Evolutionary conservation across 2,888 invertebrate genomes (phyloP).

Genomic region (Caenorhabditis uteleia): DNA sequence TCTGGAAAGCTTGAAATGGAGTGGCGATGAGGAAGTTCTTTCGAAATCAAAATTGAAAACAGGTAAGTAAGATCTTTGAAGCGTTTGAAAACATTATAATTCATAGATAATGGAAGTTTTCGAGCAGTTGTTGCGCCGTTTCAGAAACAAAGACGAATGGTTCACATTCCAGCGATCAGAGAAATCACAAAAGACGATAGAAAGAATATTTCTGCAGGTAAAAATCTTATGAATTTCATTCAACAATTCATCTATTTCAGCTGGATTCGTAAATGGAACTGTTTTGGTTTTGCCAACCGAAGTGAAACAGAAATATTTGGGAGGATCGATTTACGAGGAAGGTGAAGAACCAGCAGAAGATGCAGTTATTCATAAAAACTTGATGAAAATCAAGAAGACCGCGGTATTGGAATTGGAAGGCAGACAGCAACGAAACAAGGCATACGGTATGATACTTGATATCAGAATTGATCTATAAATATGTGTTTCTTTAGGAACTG

Average conservation of each 20-base stretch:
- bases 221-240: slow-evolving; percentile 1
- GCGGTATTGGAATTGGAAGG: slow-evolving; percentile 19
- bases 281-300: slow-evolving; percentile 25
- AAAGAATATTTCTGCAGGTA: slow-evolving; percentile 24
- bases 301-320: slow-evolving; percentile 14
- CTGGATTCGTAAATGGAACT: slow-evolving; percentile 8
- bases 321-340: slow-evolving; percentile 34
- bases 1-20: slow-evolving; percentile 22
- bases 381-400: slow-evolving; percentile 26
- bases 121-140: slow-evolving; percentile 11
- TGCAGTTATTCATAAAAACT: slow-evolving; percentile 9
- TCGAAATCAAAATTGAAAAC: slow-evolving; percentile 22
- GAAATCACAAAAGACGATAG: slow-evolving; percentile 14
- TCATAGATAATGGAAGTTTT: slow-evolving; percentile 16
- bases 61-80: slow-evolving; percentile 8
- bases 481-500: too few relatives aligned
- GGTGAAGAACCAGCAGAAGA: slow-evolving; percentile 17
- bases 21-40: slow-evolving; percentile 7
- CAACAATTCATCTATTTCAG: slow-evolving; percentile 3
- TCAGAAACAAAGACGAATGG: slow-evolving; percentile 20
- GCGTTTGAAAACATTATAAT: not conserved
- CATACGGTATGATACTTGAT: slow-evolving; percentile 19
- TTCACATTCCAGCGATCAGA: slow-evolving; percentile 23
- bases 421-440: slow-evolving; percentile 19
- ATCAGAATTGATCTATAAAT: not conserved